Conservation (phyloP, 2,113 vertebrate species). For the Morone chrysops region DNA sequence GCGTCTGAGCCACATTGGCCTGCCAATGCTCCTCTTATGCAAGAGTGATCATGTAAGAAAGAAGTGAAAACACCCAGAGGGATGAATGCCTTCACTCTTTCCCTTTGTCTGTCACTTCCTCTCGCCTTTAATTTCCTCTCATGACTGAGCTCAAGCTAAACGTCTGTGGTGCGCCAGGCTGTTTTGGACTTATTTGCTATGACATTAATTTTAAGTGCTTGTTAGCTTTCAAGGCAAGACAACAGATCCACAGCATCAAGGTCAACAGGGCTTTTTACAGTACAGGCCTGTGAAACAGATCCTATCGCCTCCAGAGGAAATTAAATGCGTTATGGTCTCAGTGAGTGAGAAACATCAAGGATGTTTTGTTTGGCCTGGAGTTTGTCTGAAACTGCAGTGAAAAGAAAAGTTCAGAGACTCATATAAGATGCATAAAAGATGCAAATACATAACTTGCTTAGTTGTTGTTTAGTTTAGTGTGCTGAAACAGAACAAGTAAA, state of each 20-base stretch:
- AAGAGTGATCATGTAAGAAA: slow-evolving; percentile 13
- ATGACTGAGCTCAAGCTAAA: slow-evolving; percentile 9
- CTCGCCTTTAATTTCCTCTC: slow-evolving; percentile 30
- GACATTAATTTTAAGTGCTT: slow-evolving; percentile 37
- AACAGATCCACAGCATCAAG: slow-evolving; percentile 7
- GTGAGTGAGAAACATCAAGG: neutral
- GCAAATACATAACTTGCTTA: neutral
- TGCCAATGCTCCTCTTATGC: neutral
- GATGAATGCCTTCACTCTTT: slow-evolving; percentile 7
- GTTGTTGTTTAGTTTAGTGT: neutral
- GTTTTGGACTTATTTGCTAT: slow-evolving; percentile 3
- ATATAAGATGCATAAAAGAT: neutral
- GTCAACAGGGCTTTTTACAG: slow-evolving; percentile 36
- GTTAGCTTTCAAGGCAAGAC: slow-evolving; percentile 45
- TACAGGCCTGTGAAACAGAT: slow-evolving; percentile 41
- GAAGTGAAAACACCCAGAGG: slow-evolving; percentile 17
- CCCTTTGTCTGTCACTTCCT: slow-evolving; percentile 4
- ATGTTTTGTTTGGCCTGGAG: neutral
- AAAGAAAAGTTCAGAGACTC: neutral
- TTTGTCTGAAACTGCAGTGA: neutral
- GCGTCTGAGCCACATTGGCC: neutral
- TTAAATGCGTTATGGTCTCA: slow-evolving; percentile 51
- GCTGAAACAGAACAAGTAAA: neutral
- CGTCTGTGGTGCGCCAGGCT: neutral
- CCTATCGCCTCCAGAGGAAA: slow-evolving; percentile 57